Percentiles rank a stretch among this genome's conserved stretches.
Conservation (phyloP, 2,888 invertebrate species). For the Smittia aterrima region DNA sequence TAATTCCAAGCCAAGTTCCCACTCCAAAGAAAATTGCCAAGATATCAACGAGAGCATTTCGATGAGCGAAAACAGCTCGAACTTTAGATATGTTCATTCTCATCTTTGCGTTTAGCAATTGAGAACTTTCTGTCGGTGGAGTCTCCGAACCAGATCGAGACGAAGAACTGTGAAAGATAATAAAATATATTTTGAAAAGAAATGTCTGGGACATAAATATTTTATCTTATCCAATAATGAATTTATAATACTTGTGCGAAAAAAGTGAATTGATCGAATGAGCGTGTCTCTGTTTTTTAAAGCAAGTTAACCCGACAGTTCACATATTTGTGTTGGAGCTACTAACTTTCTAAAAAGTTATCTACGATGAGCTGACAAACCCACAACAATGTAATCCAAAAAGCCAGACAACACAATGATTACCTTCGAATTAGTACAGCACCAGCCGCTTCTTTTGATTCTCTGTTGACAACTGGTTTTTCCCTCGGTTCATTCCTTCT, state of each 20-base stretch:
- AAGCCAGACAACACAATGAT: too few relatives aligned
- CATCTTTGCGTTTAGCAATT: not conserved
- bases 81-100: slow-evolving; percentile 15
- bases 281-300: not conserved
- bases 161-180: not conserved
- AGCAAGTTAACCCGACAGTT: too few relatives aligned
- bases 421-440: too few relatives aligned
- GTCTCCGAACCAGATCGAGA: not conserved
- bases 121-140: slow-evolving; percentile 7
- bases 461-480: too few relatives aligned
- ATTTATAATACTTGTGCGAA: not conserved
- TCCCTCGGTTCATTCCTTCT: too few relatives aligned
- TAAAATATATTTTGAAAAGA: not conserved
- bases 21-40: slow-evolving; percentile 75
- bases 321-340: too few relatives aligned
- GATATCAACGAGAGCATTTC: slow-evolving; percentile 60
- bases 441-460: too few relatives aligned
- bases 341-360: too few relatives aligned
- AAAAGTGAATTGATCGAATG: not conserved
- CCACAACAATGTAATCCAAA: too few relatives aligned
- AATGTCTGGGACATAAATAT: not conserved
- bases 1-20: slow-evolving; percentile 84
- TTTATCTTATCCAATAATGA: not conserved
- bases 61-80: slow-evolving; percentile 16
- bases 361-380: too few relatives aligned